A percentile compares a stretch with the other conserved stretches of the same genome.
Conservation (phyloP, 2,113 vertebrate species). For the Struthidea cinerea region DNA sequence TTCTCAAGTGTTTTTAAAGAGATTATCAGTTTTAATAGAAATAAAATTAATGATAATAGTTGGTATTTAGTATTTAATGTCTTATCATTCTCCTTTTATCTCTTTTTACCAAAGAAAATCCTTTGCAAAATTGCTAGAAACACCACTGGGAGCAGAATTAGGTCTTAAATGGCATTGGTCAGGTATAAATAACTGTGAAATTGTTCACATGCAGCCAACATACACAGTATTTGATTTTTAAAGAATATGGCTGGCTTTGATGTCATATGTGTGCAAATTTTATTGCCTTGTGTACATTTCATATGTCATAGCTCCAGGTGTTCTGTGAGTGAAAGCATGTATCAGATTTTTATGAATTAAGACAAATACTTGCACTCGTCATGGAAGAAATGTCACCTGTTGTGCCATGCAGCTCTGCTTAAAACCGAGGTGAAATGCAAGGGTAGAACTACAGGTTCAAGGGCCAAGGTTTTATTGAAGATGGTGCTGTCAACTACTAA, state of each 20-base stretch:
- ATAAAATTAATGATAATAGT: not conserved
- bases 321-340: not conserved
- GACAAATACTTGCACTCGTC: not conserved
- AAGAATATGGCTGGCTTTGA: conserved; percentile 7
- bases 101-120: not conserved
- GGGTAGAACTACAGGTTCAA: not conserved
- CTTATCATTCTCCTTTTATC: not conserved
- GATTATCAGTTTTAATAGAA: conserved; percentile 13
- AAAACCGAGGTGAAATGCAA: not conserved
- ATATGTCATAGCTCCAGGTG: conserved; percentile 4
- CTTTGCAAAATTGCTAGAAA: not conserved
- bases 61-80: conserved; percentile 23
- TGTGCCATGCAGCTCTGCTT: not conserved
- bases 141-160: not conserved
- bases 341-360: conserved; percentile 6
- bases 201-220: conserved; percentile 45
- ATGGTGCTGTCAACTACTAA: not conserved
- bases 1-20: conserved; percentile 28
- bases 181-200: conserved; percentile 68
- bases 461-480: not conserved
- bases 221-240: conserved; percentile 40
- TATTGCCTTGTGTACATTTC: conserved; percentile 30
- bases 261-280: conserved; percentile 44
- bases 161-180: conserved; percentile 14
- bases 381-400: not conserved